phyloP scores from a whole-genome alignment of 1,140 invertebrate genomes.

The Papilio polyxenes region DNA sequence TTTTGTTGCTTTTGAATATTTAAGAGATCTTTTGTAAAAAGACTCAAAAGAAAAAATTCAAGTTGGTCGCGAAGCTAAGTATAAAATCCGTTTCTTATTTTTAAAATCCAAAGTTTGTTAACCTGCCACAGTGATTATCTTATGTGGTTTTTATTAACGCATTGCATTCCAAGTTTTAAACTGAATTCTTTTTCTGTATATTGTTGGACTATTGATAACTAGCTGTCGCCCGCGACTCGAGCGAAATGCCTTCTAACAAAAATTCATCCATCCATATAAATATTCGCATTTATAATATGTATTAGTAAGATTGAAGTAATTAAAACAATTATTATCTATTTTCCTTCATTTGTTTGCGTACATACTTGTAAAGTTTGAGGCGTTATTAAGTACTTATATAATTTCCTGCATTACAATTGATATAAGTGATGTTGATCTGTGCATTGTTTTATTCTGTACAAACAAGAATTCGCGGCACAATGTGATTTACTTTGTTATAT shows the following conservation, averaged over 20 bases:
- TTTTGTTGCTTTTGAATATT: background rate
- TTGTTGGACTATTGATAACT: background rate
- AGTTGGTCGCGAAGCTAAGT: background rate
- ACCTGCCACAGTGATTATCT: background rate
- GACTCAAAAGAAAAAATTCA: background rate
- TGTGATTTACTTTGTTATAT: background rate
- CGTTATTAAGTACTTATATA: constrained; percentile 21
- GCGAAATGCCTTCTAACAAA: no score
- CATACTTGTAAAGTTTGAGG: background rate
- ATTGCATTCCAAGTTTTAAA: background rate
- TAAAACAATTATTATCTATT: background rate
- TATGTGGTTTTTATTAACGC: background rate
- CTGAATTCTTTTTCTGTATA: background rate
- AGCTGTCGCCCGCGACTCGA: no score
- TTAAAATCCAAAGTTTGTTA: constrained; percentile 1
- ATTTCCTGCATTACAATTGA: constrained; percentile 12
- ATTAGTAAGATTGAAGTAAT: background rate
- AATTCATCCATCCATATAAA: no score
- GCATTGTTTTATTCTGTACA: constrained; percentile 13
- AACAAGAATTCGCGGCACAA: background rate
- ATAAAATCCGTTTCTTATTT: background rate
- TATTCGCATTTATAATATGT: no score
- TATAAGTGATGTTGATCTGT: constrained; percentile 15
- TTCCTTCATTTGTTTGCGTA: background rate
- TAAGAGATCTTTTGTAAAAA: background rate